These are phyloP conservation scores for Oreotrochilus melanogaster DNA, from an alignment of 2,113 vertebrate genomes.

Conservation along the genomic window DNA sequence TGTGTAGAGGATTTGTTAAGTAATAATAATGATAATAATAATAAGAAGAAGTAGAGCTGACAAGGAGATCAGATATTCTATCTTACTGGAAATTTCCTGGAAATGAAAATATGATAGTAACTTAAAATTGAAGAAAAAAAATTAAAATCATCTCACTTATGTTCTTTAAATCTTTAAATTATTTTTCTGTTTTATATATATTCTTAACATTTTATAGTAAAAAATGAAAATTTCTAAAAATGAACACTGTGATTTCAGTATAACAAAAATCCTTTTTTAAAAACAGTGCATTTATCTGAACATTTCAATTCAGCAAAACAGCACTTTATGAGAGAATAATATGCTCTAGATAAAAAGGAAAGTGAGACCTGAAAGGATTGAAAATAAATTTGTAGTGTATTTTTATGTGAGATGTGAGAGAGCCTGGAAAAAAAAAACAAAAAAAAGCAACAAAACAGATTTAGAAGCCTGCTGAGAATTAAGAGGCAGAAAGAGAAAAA, in stretches of 20 bases:
- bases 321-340: not conserved
- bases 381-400: not conserved
- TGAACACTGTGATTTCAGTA: not conserved
- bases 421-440: not conserved
- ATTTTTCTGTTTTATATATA: not conserved
- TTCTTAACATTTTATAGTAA: not conserved
- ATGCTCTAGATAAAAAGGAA: not conserved
- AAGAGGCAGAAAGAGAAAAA: not conserved
- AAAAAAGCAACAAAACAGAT: not conserved
- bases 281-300: not conserved
- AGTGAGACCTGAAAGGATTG: not conserved
- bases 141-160: not conserved
- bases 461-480: not conserved
- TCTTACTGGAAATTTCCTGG: not conserved
- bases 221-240: constrained; percentile 4
- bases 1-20: not conserved
- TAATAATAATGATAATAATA: too few species aligned
- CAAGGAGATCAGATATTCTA: not conserved
- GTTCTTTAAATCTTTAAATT: not conserved
- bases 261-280: not conserved
- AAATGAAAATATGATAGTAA: not conserved
- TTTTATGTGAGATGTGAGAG: not conserved
- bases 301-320: not conserved
- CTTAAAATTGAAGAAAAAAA: not conserved
- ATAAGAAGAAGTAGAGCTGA: not conserved